These are phyloP conservation scores for Neolamprologus ventralis DNA, from an alignment of 2,113 vertebrate genomes.

Conservation along the genomic window DNA sequence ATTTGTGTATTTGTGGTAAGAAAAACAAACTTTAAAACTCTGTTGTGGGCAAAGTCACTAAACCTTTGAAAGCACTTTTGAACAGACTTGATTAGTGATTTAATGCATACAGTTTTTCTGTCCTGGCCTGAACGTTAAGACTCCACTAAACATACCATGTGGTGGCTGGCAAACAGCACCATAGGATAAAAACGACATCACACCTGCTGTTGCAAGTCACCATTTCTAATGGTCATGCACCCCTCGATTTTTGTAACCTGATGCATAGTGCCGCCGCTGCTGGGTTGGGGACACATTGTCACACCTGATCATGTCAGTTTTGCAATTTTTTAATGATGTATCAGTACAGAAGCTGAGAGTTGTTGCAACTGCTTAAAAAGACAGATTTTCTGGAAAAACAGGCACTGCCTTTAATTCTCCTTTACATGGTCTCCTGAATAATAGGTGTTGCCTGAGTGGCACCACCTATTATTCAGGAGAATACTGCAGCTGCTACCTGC, in stretches of 20 bases:
- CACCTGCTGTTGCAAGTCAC: not conserved
- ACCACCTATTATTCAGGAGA: not conserved
- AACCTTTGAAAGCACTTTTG: not conserved
- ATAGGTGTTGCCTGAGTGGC: not conserved
- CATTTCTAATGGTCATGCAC: not conserved
- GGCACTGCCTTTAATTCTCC: not conserved
- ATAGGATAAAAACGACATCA: not conserved
- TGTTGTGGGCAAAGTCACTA: not conserved
- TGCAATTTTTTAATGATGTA: not conserved
- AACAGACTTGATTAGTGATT: not conserved
- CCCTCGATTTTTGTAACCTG: not conserved
- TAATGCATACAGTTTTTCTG: not conserved
- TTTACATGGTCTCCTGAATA: not conserved
- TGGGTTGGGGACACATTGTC: not conserved
- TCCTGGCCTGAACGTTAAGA: not conserved
- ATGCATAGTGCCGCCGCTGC: not conserved
- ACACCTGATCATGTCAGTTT: not conserved
- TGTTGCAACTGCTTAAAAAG: not conserved
- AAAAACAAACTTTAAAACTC: not conserved
- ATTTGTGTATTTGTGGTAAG: not conserved
- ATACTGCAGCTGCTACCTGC: not conserved
- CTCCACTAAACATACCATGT: not conserved
- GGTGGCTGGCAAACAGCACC: not conserved
- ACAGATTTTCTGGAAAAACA: not conserved
- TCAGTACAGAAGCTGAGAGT: not conserved